Evolutionary conservation across 1,140 invertebrate species (phyloP).

Genomic region (Drosophila jambulina): DNA sequence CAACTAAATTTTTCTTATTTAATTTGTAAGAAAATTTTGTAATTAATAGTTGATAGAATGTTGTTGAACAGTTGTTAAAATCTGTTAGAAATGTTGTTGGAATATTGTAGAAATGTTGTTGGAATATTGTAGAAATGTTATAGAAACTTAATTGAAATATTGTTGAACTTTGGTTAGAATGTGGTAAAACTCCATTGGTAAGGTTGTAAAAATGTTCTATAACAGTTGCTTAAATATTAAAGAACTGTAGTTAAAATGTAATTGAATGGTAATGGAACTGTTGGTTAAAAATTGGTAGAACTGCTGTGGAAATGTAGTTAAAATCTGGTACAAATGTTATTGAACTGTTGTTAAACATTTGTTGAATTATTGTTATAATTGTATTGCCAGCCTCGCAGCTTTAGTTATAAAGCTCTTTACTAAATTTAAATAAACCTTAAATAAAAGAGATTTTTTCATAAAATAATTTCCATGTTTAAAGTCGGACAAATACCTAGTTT

Average conservation of each 20-base stretch:
- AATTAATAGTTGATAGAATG: neutral
- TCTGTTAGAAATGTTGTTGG: neutral
- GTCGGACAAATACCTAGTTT: too few species aligned
- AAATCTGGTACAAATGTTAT: neutral
- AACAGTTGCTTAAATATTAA: neutral
- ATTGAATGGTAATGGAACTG: neutral
- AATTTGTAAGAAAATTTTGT: too few species aligned
- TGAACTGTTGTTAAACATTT: neutral
- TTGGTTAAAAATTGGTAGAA: neutral
- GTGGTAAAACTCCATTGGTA: neutral
- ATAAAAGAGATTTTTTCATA: too few species aligned
- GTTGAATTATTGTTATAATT: too few species aligned
- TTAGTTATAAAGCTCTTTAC: too few species aligned
- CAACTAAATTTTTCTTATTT: neutral
- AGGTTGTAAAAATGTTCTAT: neutral
- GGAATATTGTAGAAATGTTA: neutral
- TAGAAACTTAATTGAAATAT: neutral
- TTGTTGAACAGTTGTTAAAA: neutral
- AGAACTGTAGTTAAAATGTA: neutral
- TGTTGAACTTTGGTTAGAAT: neutral
- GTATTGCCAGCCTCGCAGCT: too few species aligned
- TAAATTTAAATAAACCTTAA: too few species aligned
- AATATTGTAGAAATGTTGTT: neutral
- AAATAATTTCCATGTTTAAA: too few species aligned
- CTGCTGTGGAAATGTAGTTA: too few species aligned